A percentile compares a stretch with the other conserved stretches of the same genome.
Evolutionary conservation across 2,113 vertebrate species (phyloP).

Genomic region (Trogon surrucura): DNA sequence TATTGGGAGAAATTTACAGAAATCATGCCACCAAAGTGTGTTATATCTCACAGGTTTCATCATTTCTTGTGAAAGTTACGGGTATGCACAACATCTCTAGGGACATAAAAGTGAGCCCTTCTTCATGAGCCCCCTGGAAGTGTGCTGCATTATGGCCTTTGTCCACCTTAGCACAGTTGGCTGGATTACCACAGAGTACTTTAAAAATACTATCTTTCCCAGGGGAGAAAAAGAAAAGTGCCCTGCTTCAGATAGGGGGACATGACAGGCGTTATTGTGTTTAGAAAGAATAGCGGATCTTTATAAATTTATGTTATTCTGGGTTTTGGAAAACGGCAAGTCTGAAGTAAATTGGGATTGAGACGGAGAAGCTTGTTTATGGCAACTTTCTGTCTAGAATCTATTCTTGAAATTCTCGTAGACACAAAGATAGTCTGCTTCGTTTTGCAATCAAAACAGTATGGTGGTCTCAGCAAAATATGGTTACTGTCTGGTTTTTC

Average conservation of each 20-base stretch:
- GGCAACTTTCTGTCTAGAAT: neutral
- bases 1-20: neutral
- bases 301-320: constrained; percentile 41
- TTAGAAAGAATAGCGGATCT: constrained; percentile 32
- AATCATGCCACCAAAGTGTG: neutral
- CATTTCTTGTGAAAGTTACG: neutral
- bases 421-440: neutral
- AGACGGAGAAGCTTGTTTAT: neutral
- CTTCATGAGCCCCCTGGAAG: neutral
- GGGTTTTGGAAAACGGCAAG: constrained; percentile 19
- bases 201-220: constrained; percentile 27
- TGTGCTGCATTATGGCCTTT: neutral
- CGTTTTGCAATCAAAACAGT: neutral
- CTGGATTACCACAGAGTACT: constrained; percentile 4
- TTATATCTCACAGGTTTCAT: neutral
- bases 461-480: neutral
- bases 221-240: neutral
- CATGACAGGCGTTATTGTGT: neutral
- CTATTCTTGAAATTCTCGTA: neutral
- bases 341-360: constrained; percentile 25
- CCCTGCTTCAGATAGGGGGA: neutral
- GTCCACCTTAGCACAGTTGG: neutral
- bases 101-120: neutral
- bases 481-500: neutral
- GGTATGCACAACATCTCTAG: neutral